Evolutionary conservation across 1,140 invertebrate species (phyloP).

Genomic region (Trichoplusia ni): DNA sequence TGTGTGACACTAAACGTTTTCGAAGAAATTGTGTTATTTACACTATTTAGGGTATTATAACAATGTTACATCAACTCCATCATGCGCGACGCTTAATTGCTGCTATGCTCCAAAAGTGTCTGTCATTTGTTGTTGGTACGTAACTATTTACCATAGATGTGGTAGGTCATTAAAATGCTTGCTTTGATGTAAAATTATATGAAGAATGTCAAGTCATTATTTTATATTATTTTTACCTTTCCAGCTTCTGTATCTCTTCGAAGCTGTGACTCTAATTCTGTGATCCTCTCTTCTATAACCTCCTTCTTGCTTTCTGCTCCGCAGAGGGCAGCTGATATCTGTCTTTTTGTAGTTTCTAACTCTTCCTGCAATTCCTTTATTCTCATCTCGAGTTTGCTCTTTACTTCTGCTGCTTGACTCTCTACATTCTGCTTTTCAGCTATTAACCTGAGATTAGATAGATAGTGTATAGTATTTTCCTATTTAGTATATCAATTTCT

Average conservation of each 20-base stretch:
- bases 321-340: conserved; percentile 46
- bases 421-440: conserved; percentile 62
- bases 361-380: conserved; percentile 61
- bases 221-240: too few relatives aligned
- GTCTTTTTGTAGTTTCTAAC: conserved; percentile 52
- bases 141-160: too few relatives aligned
- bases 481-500: not conserved
- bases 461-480: not conserved
- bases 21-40: conserved; percentile 2
- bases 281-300: conserved; percentile 60
- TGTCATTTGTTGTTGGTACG: too few relatives aligned
- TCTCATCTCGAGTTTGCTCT: conserved; percentile 49
- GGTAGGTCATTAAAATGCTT: not conserved
- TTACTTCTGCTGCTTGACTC: conserved; percentile 46
- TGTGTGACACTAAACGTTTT: not conserved
- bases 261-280: conserved; percentile 55
- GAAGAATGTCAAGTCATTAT: too few relatives aligned
- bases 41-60: not conserved
- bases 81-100: too few relatives aligned
- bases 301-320: conserved; percentile 59
- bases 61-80: not conserved
- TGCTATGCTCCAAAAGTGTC: too few relatives aligned
- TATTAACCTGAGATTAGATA: conserved; percentile 52
- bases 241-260: conserved; percentile 50
- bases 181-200: too few relatives aligned